phyloP scores from a whole-genome alignment of 2,113 vertebrate genomes.

The Micronycteris hirsuta region DNA sequence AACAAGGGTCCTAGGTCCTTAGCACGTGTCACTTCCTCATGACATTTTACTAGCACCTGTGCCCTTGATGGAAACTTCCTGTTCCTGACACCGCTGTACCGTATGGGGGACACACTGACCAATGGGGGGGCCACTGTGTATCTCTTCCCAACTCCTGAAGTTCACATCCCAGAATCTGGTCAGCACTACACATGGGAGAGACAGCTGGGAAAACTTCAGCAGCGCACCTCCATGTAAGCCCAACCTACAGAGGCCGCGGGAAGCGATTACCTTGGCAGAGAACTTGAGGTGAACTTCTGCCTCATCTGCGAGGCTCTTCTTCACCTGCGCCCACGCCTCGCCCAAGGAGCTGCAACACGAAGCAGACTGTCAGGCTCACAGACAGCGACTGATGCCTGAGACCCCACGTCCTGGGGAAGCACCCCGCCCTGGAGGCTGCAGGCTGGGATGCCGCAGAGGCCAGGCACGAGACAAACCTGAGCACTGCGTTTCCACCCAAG shows the following conservation, averaged over 20 bases:
- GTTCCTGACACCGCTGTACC: rapidly evolving
- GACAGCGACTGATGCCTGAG: neutral
- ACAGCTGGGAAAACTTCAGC: rapidly evolving
- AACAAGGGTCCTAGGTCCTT: neutral
- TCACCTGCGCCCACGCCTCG: constrained; percentile 95
- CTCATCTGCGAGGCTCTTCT: constrained; percentile 96
- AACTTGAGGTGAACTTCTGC: constrained; percentile 98
- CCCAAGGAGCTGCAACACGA: constrained; percentile 89
- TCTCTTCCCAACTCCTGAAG: neutral
- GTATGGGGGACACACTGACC: neutral
- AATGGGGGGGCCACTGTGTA: rapidly evolving
- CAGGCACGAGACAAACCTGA: neutral
- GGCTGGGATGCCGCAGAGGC: neutral
- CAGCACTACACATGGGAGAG: neutral
- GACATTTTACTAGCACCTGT: too few relatives aligned
- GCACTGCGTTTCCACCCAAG: rapidly evolving
- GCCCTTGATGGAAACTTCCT: too few relatives aligned
- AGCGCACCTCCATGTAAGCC: rapidly evolving
- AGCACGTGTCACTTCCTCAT: neutral
- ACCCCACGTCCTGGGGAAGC: rapidly evolving
- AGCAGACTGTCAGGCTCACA: neutral
- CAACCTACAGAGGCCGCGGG: rapidly evolving
- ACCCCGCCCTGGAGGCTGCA: rapidly evolving
- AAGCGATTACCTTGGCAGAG: constrained; percentile 91
- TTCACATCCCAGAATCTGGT: neutral